A percentile compares a stretch with the other conserved stretches of the same genome.
These are phyloP conservation scores for Orussus abietinus DNA, from an alignment of 1,140 invertebrate genomes.

Conservation along the genomic window DNA sequence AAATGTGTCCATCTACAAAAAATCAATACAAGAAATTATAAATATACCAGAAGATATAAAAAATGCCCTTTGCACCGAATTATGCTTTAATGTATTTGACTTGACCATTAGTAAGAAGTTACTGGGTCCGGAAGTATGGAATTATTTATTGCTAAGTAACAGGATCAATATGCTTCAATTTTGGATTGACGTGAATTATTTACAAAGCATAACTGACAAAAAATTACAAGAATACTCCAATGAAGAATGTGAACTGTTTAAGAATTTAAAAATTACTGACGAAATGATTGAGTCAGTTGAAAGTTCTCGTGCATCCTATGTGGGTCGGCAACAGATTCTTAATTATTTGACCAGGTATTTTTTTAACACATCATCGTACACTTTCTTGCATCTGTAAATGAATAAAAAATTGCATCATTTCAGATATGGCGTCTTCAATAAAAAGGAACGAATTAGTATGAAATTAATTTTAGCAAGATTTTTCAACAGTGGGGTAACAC, in stretches of 20 bases:
- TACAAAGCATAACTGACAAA: conserved; percentile 1
- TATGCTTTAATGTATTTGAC: conserved; percentile 37
- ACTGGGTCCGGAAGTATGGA: conserved; percentile 30
- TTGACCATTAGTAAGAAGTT: conserved; percentile 25
- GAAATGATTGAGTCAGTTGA: conserved; percentile 58
- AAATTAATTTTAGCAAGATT: conserved; percentile 55
- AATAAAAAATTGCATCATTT: conserved; percentile 12
- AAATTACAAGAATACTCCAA: no score
- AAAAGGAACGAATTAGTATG: conserved; percentile 51
- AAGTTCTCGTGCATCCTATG: conserved; percentile 49
- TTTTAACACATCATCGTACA: neutral
- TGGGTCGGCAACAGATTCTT: conserved; percentile 55
- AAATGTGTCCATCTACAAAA: conserved; percentile 24
- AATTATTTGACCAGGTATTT: conserved; percentile 37
- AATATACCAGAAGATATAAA: conserved; percentile 31
- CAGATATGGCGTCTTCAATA: conserved; percentile 38
- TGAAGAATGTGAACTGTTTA: conserved; percentile 54
- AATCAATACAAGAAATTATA: conserved; percentile 36
- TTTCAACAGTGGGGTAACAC: conserved; percentile 27
- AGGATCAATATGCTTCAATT: conserved; percentile 27
- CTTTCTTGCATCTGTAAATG: neutral
- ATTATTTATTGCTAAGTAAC: conserved; percentile 39
- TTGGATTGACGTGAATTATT: conserved; percentile 37
- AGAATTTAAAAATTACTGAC: conserved; percentile 54
- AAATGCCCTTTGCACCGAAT: conserved; percentile 34